Percentiles rank a stretch among this genome's conserved stretches.
These are phyloP conservation scores for Andrena marginata DNA, from an alignment of 2,888 invertebrate species.

Conservation along the genomic window DNA sequence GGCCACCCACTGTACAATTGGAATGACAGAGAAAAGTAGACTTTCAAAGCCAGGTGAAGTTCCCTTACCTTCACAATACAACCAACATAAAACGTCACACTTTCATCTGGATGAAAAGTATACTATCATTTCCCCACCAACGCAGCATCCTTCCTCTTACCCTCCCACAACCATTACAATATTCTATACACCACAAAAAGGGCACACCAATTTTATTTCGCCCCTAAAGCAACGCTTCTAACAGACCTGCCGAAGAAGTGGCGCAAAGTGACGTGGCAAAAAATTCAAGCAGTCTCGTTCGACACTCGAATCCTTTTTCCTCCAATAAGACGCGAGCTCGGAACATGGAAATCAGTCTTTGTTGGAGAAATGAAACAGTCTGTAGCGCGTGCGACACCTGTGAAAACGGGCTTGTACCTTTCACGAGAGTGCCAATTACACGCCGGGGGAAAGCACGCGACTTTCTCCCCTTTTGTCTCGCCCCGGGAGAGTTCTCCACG, in stretches of 20 bases:
- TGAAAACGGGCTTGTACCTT: conserved; percentile 48
- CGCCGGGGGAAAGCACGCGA: conserved; percentile 25
- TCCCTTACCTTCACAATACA: too few species aligned
- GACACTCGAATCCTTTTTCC: background rate
- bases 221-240: background rate
- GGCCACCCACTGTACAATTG: too few species aligned
- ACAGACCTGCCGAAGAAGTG: background rate
- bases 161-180: too few species aligned
- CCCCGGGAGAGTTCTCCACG: conserved; percentile 31
- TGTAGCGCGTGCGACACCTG: conserved; percentile 7
- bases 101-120: too few species aligned
- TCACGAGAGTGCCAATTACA: conserved; percentile 57
- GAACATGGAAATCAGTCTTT: conserved; percentile 20
- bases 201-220: too few species aligned
- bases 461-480: conserved; percentile 46
- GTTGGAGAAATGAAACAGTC: conserved; percentile 7
- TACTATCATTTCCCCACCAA: too few species aligned
- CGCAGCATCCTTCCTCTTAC: too few species aligned
- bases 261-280: background rate
- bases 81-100: too few species aligned
- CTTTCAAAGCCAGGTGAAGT: too few species aligned
- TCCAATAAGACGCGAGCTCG: conserved; percentile 4
- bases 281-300: background rate
- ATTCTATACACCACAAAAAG: too few species aligned
- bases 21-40: too few species aligned